phyloP scores from a whole-genome alignment of 2,797 vertebrate species.

The Gambusia yucatana region DNA sequence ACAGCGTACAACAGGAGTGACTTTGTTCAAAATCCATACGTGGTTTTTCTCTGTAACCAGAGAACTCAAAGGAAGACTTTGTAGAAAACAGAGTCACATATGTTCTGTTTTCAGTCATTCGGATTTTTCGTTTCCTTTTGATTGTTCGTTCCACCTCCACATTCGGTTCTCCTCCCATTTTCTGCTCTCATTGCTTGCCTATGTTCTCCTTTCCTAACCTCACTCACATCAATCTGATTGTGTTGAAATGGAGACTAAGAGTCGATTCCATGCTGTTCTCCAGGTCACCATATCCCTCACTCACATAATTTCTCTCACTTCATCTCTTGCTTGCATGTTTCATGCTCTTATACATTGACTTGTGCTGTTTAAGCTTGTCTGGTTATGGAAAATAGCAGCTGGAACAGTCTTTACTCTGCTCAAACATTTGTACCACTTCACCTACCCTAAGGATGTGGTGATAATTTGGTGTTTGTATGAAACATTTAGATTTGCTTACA shows the following conservation, averaged over 20 bases:
- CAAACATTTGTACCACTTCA: slow-evolving; percentile 17
- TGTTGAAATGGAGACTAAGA: slow-evolving; percentile 54
- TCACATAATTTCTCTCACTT: background rate
- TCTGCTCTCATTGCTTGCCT: background rate
- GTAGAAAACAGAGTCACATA: background rate
- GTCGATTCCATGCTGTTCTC: slow-evolving; percentile 41
- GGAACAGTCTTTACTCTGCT: background rate
- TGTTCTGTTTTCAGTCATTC: slow-evolving; percentile 6
- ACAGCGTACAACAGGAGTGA: background rate
- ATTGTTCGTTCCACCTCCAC: slow-evolving; percentile 1
- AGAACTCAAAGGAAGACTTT: slow-evolving; percentile 1
- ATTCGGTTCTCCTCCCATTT: slow-evolving; percentile 21
- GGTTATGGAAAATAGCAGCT: slow-evolving; percentile 44
- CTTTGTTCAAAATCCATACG: slow-evolving; percentile 17
- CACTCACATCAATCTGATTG: slow-evolving; percentile 52
- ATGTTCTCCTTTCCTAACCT: background rate
- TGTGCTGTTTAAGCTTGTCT: slow-evolving; percentile 29
- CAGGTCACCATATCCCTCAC: slow-evolving; percentile 21
- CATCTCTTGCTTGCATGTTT: slow-evolving; percentile 2
- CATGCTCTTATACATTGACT: slow-evolving; percentile 8
- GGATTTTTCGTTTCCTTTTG: slow-evolving; percentile 7
- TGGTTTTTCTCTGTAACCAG: slow-evolving; percentile 5
- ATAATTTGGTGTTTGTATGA: slow-evolving; percentile 23
- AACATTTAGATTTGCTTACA: background rate
- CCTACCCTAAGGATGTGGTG: slow-evolving; percentile 18